Conservation (phyloP, 2,888 invertebrate species). For the Sphecodes monilicornis region DNA sequence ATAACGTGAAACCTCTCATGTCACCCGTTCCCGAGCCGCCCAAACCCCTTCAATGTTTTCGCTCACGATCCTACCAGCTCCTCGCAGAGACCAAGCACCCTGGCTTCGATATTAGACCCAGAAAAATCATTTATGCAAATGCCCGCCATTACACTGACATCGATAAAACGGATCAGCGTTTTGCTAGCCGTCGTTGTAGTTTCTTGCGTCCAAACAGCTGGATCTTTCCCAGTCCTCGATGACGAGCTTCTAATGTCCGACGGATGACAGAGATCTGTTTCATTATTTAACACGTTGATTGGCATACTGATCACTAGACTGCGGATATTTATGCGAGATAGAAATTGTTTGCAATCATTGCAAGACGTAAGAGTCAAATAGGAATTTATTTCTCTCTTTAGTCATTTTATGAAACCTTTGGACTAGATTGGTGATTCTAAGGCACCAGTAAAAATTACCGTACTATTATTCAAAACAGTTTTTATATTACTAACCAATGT, state of each 20-base stretch:
- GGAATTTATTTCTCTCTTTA: too few species aligned
- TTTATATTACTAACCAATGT: too few species aligned
- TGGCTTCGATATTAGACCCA: constrained; percentile 66
- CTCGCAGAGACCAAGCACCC: not conserved
- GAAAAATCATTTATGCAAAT: constrained; percentile 77
- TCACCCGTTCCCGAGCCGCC: constrained; percentile 56
- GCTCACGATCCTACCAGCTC: constrained; percentile 13
- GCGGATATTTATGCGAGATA: too few species aligned
- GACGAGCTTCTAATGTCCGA: not conserved
- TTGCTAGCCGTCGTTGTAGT: not conserved
- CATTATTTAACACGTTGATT: not conserved
- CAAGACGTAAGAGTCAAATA: too few species aligned
- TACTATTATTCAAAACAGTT: too few species aligned
- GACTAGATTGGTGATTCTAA: too few species aligned
- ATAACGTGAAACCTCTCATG: constrained; percentile 74
- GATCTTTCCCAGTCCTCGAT: not conserved
- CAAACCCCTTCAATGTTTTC: constrained; percentile 29
- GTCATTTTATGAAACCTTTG: too few species aligned
- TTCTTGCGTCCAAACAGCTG: not conserved
- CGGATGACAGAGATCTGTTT: not conserved
- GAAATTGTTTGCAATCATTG: too few species aligned
- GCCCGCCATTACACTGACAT: constrained; percentile 39
- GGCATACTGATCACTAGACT: too few species aligned
- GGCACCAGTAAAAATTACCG: too few species aligned
- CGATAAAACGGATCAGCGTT: constrained; percentile 20